Base-by-base conservation (phyloP, 2,113 vertebrate species). In the Etheostoma spectabile region DNA sequence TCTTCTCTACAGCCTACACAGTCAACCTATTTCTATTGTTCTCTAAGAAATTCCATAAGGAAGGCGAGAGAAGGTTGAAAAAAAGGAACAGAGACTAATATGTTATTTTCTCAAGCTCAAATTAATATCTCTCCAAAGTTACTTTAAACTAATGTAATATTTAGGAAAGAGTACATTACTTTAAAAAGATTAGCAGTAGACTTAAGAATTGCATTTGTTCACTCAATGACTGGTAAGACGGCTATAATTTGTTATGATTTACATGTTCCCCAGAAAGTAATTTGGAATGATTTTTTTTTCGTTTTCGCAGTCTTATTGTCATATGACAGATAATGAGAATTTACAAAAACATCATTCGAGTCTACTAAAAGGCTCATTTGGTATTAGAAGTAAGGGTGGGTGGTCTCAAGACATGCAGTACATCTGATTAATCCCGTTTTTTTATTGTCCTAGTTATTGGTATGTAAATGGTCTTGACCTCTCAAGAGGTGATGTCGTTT, bases 391-490 rank as follows among this genome's bases (percentile, higher is more conserved):
- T 61, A 49, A 61, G 3, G 55, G 13, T 13, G 59, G 2, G 4
- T n/a, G 6, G 21, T 42, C 14, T 63, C 10, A 13, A 52, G 38
- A 55, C 46, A 46, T 5, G 30, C 10, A 61, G 21, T 13, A 16
- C n/a, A 51, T 18, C 24, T 21, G 7, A 63, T 55, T 13, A 15
- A 22, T 19, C 45, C 56, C 19, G 13, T 2, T 3, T 42, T 3
- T 75, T 27, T 4, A 27, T 46, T n/a, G 35, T 57, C 62, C 45
- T 88, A 95, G 63, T 96, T 90, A 65, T 96, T 95, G 85, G 79
- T 70, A 98, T 96, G 89, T 97, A 99, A 89, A 99, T 93, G 78
- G 87, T 89, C 88, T 95, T 96, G 92, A 96, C 70, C 94, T 97
- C 93, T 98, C 96, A 99, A 90, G 59, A 94, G 46, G 15, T 77